These are phyloP conservation scores for Conus canariensis DNA, from an alignment of 2,888 invertebrate species.

Conservation along the genomic window DNA sequence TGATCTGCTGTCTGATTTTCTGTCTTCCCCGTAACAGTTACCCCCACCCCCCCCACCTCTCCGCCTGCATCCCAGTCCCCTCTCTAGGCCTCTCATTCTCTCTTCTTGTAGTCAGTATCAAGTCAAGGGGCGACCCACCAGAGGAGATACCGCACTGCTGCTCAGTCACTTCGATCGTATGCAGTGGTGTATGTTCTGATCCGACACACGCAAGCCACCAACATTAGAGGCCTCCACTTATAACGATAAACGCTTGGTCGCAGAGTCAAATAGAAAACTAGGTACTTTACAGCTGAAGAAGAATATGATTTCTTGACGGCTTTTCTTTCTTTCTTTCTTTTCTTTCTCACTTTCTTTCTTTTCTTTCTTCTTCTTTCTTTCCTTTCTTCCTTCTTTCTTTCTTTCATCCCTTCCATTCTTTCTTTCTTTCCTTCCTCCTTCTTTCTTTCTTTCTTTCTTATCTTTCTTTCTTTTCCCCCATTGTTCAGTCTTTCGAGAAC, in stretches of 20 bases:
- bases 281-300: not conserved
- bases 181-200: not conserved
- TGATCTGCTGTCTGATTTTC: no score
- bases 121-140: not conserved
- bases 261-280: not conserved
- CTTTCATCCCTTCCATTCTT: not conserved
- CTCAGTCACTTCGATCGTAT: not conserved
- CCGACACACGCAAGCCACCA: not conserved
- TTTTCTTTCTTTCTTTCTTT: no score
- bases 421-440: no score
- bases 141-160: no score
- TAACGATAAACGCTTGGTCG: not conserved
- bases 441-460: not conserved
- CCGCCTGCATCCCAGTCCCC: no score
- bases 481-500: not conserved
- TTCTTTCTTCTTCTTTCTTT: no score
- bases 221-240: not conserved
- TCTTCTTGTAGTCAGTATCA: not conserved
- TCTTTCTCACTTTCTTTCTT: no score
- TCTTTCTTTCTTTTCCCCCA: not conserved
- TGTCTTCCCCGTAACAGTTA: no score
- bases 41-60: no score
- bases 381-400: not conserved
- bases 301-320: not conserved
- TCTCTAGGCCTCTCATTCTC: no score